Evolutionary conservation across 2,113 vertebrate species (phyloP), one percentile per base, ranked within the genome.

Genomic region (Spea bombifrons): DNA sequence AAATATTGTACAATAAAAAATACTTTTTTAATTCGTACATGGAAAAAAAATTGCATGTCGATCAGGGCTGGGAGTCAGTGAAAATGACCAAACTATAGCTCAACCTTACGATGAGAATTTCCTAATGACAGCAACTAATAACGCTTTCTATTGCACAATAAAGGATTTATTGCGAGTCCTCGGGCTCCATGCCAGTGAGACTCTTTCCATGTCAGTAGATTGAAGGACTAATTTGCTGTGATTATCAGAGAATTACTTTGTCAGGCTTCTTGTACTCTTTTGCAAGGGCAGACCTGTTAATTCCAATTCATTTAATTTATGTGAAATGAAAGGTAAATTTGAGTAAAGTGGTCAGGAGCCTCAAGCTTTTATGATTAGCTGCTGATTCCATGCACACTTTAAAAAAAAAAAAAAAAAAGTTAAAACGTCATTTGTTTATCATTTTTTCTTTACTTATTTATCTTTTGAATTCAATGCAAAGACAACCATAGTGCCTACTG

Each of bases 211-310:
- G 82, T 87, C 87, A 88, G 74, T 86, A 82, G 84, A 81, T 83
- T 88, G 80, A 68, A 86, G 85, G 80, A 85, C 75, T 88, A 88
- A 91, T 88, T 88, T 90, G 76, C 68, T 88, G 52, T 86, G 84
- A 92, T 90, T 90, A 88, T 83, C 75, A 81, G 64, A 80, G 84
- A 89, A 88, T 89, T 90, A 86, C 83, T 89, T 88, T 85, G 78
- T 85, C 83, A 88, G 82, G 80, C 74, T 87, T 90, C 82, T 80
- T 87, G 66, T 85, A 88, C 84, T 74, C 80, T 89, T 88, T 85
- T 84, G 78, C 85, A 88, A 90, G 82, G 86, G 77, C 83, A 85
- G 81, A 84, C 72, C 59, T 78, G 57, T 89, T 90, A 84, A 86
- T 91, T 91, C 86, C 85, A 86, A 83, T 78, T 89, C 86, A 87